Base-by-base conservation (phyloP, 2,888 invertebrate genomes). In the Troilus luridus region DNA sequence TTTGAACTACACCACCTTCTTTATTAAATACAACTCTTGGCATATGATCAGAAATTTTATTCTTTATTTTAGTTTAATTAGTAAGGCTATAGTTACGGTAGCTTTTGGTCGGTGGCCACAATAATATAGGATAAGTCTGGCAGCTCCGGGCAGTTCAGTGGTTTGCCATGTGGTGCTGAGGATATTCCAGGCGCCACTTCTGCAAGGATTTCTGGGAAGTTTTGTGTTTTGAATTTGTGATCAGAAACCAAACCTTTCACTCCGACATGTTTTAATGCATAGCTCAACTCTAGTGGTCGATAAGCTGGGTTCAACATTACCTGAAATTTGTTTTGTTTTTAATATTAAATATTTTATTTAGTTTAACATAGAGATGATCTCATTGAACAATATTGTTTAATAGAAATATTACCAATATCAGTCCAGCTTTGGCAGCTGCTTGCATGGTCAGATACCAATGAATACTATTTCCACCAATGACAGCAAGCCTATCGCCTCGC, bases 241-340 rank as follows among this genome's bases (percentile, higher is more conserved):
- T 96, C 95, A 3, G 96, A 95, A 1, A 98, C 94, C 8, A 98
- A 93, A 0, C 96, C 96, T 93, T 96, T 96, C 0, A 96, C 95
- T 6, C 95, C 95, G 0, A 97, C 97, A 94, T 97, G 97, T 62
- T 96, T 95, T 21, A 98, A 93, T 90, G 96, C 96, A 93, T 96
- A 97, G 89, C 96, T 95, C 1, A 98, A 93, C 94, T 98, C 98
- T 17, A 94, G 94, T 0, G 95, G 94, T 93, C 96, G 95, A 93
- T 97, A 97, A 0, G 96, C 95, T 0, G 98, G 96, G 94, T 98
- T 98, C 60, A 98, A 95, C 91, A 96, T 96, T 17, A 97, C 97
- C 95, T 96, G 94, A 60, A 67, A 67, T 24, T 10, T 67, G 9
- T 24, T 67, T 67, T 1, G 10, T 67, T 12, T 67, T 67, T 11